Evolutionary conservation across 2,888 invertebrate genomes (phyloP), one percentile per base, ranked within the genome.

Genomic region (Mellilla xanthometata): DNA sequence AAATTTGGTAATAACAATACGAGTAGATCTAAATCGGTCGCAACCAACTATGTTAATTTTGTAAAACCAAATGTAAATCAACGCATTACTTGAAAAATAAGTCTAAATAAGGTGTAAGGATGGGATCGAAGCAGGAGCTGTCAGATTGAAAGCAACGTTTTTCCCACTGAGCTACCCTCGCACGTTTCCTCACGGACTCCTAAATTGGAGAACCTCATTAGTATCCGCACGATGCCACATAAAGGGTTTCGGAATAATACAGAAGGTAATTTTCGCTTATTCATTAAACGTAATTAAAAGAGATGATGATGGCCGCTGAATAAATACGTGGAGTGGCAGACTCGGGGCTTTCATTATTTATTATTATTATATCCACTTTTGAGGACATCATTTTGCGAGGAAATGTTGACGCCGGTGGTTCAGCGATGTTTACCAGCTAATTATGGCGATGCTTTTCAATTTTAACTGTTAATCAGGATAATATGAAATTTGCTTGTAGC

Each of bases 191-290:
- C 6, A 6, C 34, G 46, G 45, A 38, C 5, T 55, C 35, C 55
- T 53, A 53, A 83, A 78, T 81, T 79, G 70, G 71, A 77, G 84
- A 81, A 86, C 77, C 87, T 88, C 87, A 88, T 88, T 87, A 85
- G 83, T 82, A 81, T 73, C 68, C 72, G 74, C 71, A 68, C 75
- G 68, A 70, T 74, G 62, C 55, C 67, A 70, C 75, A 82, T 80
- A 82, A 85, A 81, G 72, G 79, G 72, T 71, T 79, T 75, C 65
- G 60, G 62, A 78, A 78, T 81, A 76, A 77, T 72, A 84, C 82
- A 84, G 81, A 82, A 84, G 83, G 79, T 81, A 83, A 88, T 87
- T 86, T 87, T 86, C 81, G 86, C 86, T 84, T 86, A 86, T 84
- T 87, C 87, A 88, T 83, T 87, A 81, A 74, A 78, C 65, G 81